Base-by-base conservation (phyloP, 2,797 vertebrate genomes). In the Staurois parvus region DNA sequence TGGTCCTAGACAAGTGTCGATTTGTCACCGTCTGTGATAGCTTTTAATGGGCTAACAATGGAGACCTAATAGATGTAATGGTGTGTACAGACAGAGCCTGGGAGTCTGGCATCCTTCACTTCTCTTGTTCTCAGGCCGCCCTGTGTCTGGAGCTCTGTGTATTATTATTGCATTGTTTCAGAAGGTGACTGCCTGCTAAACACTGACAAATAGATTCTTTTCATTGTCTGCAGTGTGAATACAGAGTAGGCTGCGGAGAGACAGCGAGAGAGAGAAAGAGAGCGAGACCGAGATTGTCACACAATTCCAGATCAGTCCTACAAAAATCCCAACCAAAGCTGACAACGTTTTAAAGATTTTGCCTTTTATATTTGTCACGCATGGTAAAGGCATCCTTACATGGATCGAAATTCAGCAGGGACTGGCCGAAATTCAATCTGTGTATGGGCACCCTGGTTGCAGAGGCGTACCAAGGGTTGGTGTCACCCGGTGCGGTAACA, bases 11-110 rank as follows among this genome's bases (percentile, higher is more conserved):
- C 73, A 77, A 77, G 82, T 77, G 82, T 77, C 26, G 42, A 76
- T 83, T 67, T 68, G 62, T 83, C 45, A 76, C 73, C 28, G 42
- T 52, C 72, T 83, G 72, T 34, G 29, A 69, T 83, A 28, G 64
- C 81, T 83, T 56, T 83, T 77, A 84, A 84, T 84, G 64, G 73
- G 42, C 64, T 68, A 76, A 84, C 42, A 42, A 83, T 83, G 62
- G 72, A 67, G 62, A 75, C 64, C 52, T 84, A 76, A 76, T 56
- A 72, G 72, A 70, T 56, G 34, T 83, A 66, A 84, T 72, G 32
- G 34, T 67, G 81, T 76, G 72, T 52, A 68, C 81, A 83, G 69
- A 73, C 72, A 76, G 64, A 69, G 82, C 30, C 73, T 37, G 3
- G 32, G 64, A 76, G 80, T 73, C 72, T 82, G 72, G 78, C 78